Evolutionary conservation across 2,113 vertebrate genomes (phyloP), one percentile per base, ranked within the genome.

Genomic region (Eclectus roratus): DNA sequence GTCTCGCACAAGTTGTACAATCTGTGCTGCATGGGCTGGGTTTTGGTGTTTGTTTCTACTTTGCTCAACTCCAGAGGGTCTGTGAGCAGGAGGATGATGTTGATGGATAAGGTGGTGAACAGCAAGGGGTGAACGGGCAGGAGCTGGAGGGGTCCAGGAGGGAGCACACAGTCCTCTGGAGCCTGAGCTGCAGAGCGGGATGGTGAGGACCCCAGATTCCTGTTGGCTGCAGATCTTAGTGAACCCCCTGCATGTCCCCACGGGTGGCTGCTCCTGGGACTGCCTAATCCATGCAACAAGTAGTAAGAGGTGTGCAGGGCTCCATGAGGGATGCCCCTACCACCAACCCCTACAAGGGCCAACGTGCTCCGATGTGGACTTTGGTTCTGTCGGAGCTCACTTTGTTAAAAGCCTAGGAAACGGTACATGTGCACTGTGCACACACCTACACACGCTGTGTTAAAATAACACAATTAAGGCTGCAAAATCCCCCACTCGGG

Each of bases 391-490:
- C 46, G 1, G 78, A 94, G 94, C 90, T 88, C 9, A 49, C 94
- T 93, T 90, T 92, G 96, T 94, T 91, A 61, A 92, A 65, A 97
- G 96, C 95, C 96, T 93, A 83, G 95, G 96, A 96, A 94, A 90
- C 80, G 55, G 91, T 73, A 74, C 95, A 95, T 94, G 92, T 94
- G 96, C 95, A 88, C 92, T 91, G 85, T 74, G 96, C 86, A 74
- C 95, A 95, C 95, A 94, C 96, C 96, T 95, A 96, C 96, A 96
- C 96, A 93, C 71, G 7, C 94, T 56, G 33, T 91, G 92, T 93
- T 92, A 94, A 95, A 96, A 96, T 95, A 95, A 94, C 94, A 94
- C 92, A 92, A 93, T 97, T 93, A 91, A 93, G 94, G 91, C 96
- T 95, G 96, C 95, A 95, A 93, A 80, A 94, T 88, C 96, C 95